phyloP scores from a whole-genome alignment of 2,113 vertebrate genomes.

The Gymnarchus niloticus region DNA sequence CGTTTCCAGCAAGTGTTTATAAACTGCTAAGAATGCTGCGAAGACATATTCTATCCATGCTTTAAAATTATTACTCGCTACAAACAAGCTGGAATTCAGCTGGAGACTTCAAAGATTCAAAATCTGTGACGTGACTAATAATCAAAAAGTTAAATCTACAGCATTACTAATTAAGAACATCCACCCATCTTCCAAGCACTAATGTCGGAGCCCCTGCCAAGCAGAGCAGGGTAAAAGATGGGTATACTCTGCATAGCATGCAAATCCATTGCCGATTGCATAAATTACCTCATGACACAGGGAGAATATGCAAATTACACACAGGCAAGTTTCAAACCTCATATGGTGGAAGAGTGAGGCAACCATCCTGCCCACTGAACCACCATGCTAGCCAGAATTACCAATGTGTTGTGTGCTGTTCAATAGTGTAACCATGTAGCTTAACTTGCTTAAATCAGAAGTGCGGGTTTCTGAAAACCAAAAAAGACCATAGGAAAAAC shows the following conservation, averaged over 20 bases:
- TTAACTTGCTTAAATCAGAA: neutral
- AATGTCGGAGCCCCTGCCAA: neutral
- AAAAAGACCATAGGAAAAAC: neutral
- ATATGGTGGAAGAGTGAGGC: neutral
- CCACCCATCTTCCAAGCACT: neutral
- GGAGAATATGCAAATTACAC: neutral
- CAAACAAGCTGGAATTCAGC: neutral
- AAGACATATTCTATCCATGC: neutral
- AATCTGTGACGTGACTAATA: neutral
- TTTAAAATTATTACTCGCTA: neutral
- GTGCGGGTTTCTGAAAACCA: conserved; percentile 1
- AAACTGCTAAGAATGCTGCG: neutral
- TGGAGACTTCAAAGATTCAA: neutral
- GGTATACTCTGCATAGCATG: neutral
- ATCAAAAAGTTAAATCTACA: neutral
- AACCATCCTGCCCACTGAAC: neutral
- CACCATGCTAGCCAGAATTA: neutral
- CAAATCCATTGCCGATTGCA: neutral
- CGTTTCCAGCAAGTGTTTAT: neutral
- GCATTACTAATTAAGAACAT: neutral
- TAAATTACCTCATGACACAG: neutral
- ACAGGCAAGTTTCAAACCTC: neutral
- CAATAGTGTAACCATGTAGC: neutral
- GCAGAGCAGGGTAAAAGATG: neutral
- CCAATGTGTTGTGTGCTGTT: neutral